Evolutionary conservation across 2,113 vertebrate genomes (phyloP).

Genomic region (Ictalurus furcatus): DNA sequence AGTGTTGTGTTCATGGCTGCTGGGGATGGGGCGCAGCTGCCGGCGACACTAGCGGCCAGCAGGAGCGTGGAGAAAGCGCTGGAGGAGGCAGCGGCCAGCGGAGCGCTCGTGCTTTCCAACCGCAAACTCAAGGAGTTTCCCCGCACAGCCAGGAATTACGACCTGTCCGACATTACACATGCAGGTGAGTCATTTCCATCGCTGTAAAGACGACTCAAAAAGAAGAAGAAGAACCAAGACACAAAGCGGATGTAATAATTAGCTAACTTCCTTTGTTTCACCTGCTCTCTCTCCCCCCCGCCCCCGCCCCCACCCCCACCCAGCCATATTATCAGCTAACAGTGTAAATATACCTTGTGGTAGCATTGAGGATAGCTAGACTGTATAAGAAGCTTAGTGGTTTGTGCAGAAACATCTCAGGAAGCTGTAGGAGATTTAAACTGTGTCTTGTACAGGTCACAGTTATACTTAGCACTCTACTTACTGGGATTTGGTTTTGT

Average conservation of each 20-base stretch:
- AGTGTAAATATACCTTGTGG: not conserved
- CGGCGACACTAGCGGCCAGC: conserved; percentile 79
- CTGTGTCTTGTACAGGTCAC: not conserved
- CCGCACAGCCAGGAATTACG: conserved; percentile 81
- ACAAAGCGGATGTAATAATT: conserved; percentile 14
- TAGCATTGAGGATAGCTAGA: not conserved
- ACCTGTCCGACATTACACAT: conserved; percentile 88
- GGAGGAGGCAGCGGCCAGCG: conserved; percentile 86
- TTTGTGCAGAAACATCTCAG: not conserved
- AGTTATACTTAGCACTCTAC: no score
- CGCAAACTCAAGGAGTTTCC: conserved; percentile 87
- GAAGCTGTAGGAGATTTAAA: not conserved
- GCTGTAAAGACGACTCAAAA: not conserved
- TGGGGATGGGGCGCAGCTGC: conserved; percentile 80
- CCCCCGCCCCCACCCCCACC: no score
- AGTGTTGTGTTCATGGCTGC: conserved; percentile 75
- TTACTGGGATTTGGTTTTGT: not conserved
- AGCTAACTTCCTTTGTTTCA: conserved; percentile 52
- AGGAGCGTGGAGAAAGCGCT: conserved; percentile 86
- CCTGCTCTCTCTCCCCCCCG: conserved; percentile 51
- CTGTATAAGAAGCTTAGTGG: not conserved
- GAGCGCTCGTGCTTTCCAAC: conserved; percentile 83
- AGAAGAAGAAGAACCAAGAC: not conserved
- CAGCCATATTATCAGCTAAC: no score
- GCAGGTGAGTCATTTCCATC: conserved; percentile 73